Evolutionary conservation across 1,140 invertebrate genomes (phyloP).

Genomic region (Lethocerus indicus): DNA sequence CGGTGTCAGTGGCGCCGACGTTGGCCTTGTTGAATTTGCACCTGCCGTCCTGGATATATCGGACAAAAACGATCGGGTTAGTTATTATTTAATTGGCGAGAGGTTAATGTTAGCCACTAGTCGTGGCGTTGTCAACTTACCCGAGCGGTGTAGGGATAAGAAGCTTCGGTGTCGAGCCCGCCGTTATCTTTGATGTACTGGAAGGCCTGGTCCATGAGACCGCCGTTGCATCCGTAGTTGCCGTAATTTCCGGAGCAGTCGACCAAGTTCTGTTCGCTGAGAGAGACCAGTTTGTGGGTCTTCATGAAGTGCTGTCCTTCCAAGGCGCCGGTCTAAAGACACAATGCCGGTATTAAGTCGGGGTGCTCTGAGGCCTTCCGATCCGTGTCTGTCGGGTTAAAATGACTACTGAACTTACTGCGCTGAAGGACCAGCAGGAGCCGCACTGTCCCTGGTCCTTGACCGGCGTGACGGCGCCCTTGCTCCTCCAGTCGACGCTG

Average conservation of each 20-base stretch:
- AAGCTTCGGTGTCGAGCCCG: constrained; percentile 79
- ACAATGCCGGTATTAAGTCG: constrained; percentile 26
- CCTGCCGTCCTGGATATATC: constrained; percentile 28
- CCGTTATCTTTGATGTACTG: constrained; percentile 80
- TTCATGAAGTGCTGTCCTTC: constrained; percentile 90
- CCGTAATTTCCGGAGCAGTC: constrained; percentile 83
- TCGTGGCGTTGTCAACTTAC: constrained; percentile 43
- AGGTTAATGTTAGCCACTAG: too few species aligned
- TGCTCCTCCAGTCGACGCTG: constrained; percentile 63
- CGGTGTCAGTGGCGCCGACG: constrained; percentile 64
- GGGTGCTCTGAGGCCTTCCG: constrained; percentile 27
- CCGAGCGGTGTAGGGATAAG: constrained; percentile 53
- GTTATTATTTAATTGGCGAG: too few species aligned
- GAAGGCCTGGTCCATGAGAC: constrained; percentile 87
- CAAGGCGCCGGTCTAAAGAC: constrained; percentile 74
- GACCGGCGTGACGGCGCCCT: constrained; percentile 76
- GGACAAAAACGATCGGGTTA: too few species aligned
- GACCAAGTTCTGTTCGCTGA: constrained; percentile 94
- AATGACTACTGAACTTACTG: constrained; percentile 42
- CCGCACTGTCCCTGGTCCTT: constrained; percentile 82
- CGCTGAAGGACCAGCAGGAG: constrained; percentile 48
- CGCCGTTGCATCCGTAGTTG: constrained; percentile 91
- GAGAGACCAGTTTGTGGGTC: constrained; percentile 63
- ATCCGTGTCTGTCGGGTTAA: constrained; percentile 42
- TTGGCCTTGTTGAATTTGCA: constrained; percentile 50